Evolutionary conservation across 2,888 invertebrate species (phyloP), one percentile per base, ranked within the genome.

Genomic region (Lucinisca nassula): DNA sequence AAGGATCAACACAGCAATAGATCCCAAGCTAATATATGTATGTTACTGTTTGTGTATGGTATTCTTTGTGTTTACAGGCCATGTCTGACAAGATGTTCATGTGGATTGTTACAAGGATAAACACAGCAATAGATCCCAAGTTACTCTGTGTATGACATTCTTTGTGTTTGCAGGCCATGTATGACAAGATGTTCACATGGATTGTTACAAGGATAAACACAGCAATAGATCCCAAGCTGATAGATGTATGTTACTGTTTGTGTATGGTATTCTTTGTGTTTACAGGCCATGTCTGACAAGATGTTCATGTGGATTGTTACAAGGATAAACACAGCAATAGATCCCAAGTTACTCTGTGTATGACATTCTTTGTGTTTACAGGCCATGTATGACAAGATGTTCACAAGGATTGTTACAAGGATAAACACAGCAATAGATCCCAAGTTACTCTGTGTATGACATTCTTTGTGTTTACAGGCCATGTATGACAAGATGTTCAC

Each of bases 241-340:
- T n/a, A n/a, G n/a, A n/a, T n/a, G n/a, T n/a, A n/a, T n/a, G n/a
- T n/a, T n/a, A n/a, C n/a, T n/a, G n/a, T n/a, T n/a, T n/a, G n/a
- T n/a, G n/a, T n/a, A n/a, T n/a, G n/a, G n/a, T n/a, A n/a, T n/a
- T n/a, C n/a, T n/a, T n/a, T n/a, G n/a, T n/a, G n/a, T n/a, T 88
- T 91, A 14, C 94, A 97, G 97, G 99, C 99, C 1, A 97, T 99
- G 38, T 99, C 99, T 95, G 99, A 99, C 95, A 97, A 99, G 27
- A 97, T 99, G 78, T 99, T 99, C 96, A 97, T 98, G 0, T 99
- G 98, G 98, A 98, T 99, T 86, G 99, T 99, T 24, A 97, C 97
- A 61, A 97, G 98, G 96, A 98, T 99, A 78, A 99, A 99, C 97
- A 97, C 98, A 88, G 98, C 98, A 0, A 98, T 99, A 90, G 98